Evolutionary conservation across 2,888 invertebrate genomes (phyloP).

Genomic region (Drosophila robusta): DNA sequence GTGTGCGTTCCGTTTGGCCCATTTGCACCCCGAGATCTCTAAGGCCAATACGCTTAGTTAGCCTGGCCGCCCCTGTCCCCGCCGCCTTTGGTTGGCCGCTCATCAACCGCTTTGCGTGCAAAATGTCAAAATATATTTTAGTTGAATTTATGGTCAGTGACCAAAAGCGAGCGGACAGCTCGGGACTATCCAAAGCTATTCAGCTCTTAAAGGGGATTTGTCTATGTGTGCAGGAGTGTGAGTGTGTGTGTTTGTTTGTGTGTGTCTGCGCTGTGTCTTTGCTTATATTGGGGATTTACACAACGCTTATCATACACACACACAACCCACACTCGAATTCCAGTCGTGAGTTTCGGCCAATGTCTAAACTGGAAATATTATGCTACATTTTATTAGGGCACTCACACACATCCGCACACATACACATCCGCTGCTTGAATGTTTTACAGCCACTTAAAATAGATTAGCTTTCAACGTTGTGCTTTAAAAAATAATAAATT

Average conservation of each 20-base stretch:
- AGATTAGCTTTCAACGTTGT: constrained; percentile 73
- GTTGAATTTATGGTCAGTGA: constrained; percentile 77
- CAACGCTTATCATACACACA: constrained; percentile 60
- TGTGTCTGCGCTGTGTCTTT: constrained; percentile 43
- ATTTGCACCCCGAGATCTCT: constrained; percentile 43
- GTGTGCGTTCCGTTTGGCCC: constrained; percentile 36
- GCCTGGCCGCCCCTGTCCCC: constrained; percentile 20
- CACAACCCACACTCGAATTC: constrained; percentile 8
- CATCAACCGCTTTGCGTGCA: constrained; percentile 66
- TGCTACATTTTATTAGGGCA: constrained; percentile 70
- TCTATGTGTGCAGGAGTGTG: constrained; percentile 4
- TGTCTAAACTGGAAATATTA: constrained; percentile 68
- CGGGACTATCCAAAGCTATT: constrained; percentile 34
- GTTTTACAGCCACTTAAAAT: constrained; percentile 76
- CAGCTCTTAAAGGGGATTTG: constrained; percentile 54
- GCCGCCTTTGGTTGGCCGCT: constrained; percentile 9
- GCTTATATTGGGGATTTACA: constrained; percentile 74
- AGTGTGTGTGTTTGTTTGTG: constrained; percentile 6
- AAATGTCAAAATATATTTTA: constrained; percentile 79
- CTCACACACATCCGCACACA: constrained; percentile 20
- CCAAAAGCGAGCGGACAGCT: constrained; percentile 41
- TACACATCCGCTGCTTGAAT: constrained; percentile 34
- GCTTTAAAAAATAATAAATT: constrained; percentile 70
- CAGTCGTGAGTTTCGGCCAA: constrained; percentile 22
- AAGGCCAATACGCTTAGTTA: constrained; percentile 67